Base-by-base conservation (phyloP, 1,140 invertebrate species). In the Ridgeia piscesae region DNA sequence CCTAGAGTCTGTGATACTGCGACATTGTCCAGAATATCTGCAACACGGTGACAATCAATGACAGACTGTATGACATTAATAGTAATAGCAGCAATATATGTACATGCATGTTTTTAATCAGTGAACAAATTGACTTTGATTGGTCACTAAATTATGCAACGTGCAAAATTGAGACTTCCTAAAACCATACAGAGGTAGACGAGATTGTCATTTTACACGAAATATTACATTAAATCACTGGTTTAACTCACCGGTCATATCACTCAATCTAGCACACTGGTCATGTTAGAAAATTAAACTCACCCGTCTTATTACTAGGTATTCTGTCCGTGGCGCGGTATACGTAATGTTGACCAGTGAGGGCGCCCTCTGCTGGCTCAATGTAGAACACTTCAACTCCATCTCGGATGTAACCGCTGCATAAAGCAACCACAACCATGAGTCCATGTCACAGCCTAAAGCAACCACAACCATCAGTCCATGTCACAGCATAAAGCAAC, bases 371-470 rank as follows among this genome's bases (percentile, higher is more conserved):
- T 33, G 94, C 93, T 92, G 96, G 96, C 96, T 98, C 96, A 33
- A 99, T 97, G 94, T 98, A 98, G 95, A 97, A 97, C 94, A 97
- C 97, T 88, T 97, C 96, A 89, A 96, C 95, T 2, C 98, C 98
- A 95, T 98, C 98, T 94, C 97, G 98, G 92, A 99, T 97, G 34
- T 98, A 97, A 48, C 98, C 98, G 92, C 97, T 97, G 94, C 14
- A 95, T 95, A 50, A 92, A 94, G 92, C 93, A 42, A 42, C 4
- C 42, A 42, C 4, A 42, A 4, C 4, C 42, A 42, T 42, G 4
- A 42, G 42, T 42, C 42, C n/a, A n/a, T n/a, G n/a, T n/a, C n/a
- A n/a, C n/a, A n/a, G n/a, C n/a, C n/a, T n/a, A n/a, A n/a, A n/a
- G n/a, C n/a, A n/a, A n/a, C n/a, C n/a, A n/a, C n/a, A n/a, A n/a